These are phyloP conservation scores for Caerostris darwini DNA, from an alignment of 1,140 invertebrate species.

Conservation along the genomic window DNA sequence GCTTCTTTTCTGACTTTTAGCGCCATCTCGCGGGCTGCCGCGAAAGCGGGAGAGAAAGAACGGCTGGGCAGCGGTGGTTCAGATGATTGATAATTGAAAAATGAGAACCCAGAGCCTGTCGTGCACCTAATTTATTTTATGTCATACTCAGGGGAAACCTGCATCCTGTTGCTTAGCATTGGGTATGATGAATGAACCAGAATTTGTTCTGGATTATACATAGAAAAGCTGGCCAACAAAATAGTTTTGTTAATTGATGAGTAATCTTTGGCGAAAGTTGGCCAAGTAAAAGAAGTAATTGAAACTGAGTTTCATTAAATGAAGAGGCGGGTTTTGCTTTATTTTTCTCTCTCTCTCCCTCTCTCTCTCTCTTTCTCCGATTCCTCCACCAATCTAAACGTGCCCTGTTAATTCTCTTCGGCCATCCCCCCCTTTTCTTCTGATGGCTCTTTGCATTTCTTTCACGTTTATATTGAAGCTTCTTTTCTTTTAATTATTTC, in stretches of 20 bases:
- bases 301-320: conserved; percentile 78
- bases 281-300: conserved; percentile 76
- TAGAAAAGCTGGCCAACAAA: conserved; percentile 78
- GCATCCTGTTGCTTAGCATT: conserved; percentile 77
- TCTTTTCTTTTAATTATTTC: conserved; percentile 63
- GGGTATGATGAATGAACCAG: conserved; percentile 76
- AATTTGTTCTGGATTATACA: conserved; percentile 78
- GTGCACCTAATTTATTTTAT: conserved; percentile 78
- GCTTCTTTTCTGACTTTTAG: conserved; percentile 14
- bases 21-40: conserved; percentile 56
- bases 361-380: background rate
- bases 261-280: conserved; percentile 78
- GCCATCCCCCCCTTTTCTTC: background rate
- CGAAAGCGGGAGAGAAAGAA: background rate
- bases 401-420: conserved; percentile 40
- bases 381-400: conserved; percentile 24
- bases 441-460: conserved; percentile 53
- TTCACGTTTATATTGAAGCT: conserved; percentile 75
- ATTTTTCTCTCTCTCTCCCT: conserved; percentile 43
- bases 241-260: conserved; percentile 78
- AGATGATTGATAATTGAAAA: conserved; percentile 78
- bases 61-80: conserved; percentile 28
- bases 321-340: conserved; percentile 76
- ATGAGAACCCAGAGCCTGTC: conserved; percentile 78
- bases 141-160: conserved; percentile 78